Conservation (phyloP, 2,797 vertebrate species). For the Anabas testudineus region DNA sequence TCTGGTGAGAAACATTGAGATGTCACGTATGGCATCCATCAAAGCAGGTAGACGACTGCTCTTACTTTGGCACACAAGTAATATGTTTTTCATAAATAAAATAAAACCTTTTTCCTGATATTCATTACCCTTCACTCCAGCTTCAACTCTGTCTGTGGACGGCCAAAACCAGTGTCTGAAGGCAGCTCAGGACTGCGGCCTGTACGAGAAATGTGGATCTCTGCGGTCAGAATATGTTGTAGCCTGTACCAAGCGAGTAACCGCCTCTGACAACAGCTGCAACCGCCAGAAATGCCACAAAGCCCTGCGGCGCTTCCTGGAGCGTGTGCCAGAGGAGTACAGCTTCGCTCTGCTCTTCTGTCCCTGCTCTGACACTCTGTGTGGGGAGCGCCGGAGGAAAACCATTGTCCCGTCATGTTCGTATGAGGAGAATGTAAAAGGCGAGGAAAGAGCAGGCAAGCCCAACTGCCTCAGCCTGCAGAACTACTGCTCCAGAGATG, state of each 20-base stretch:
- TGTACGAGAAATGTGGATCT: slow-evolving; percentile 91
- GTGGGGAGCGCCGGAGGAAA: slow-evolving; percentile 92
- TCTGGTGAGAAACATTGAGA: slow-evolving; percentile 87
- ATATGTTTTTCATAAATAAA: neutral
- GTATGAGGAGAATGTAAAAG: slow-evolving; percentile 80
- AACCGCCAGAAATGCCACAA: slow-evolving; percentile 91
- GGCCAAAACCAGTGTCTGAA: slow-evolving; percentile 92
- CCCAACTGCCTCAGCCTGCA: slow-evolving; percentile 93
- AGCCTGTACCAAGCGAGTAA: slow-evolving; percentile 86
- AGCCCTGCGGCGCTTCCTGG: slow-evolving; percentile 92
- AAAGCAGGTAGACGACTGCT: slow-evolving; percentile 83
- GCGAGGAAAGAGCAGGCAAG: slow-evolving; percentile 81
- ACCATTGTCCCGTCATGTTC: slow-evolving; percentile 96
- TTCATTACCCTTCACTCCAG: slow-evolving; percentile 50
- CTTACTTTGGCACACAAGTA: neutral
- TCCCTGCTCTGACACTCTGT: slow-evolving; percentile 89
- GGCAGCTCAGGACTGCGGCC: slow-evolving; percentile 90
- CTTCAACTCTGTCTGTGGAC: slow-evolving; percentile 78
- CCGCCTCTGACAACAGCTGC: slow-evolving; percentile 82
- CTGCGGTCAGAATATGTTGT: slow-evolving; percentile 92
- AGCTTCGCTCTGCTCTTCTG: slow-evolving; percentile 94
- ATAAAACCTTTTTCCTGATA: neutral
- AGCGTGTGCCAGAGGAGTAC: slow-evolving; percentile 91
- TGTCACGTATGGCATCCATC: slow-evolving; percentile 87
- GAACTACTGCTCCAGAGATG: slow-evolving; percentile 88